Evolutionary conservation across 2,113 vertebrate genomes (phyloP).

Genomic region (Neopipo cinnamomea): DNA sequence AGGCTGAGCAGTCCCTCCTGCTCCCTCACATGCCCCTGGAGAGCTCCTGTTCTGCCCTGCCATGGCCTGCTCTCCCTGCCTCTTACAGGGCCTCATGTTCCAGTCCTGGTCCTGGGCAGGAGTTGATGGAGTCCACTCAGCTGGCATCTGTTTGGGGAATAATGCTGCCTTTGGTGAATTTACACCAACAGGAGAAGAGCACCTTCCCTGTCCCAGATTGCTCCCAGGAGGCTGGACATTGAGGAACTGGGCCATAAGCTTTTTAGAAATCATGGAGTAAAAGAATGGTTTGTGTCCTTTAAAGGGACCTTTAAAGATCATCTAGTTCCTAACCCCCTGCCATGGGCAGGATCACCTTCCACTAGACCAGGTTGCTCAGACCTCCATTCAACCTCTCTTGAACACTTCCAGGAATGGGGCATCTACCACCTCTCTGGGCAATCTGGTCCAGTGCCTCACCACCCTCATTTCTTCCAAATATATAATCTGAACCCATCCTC

Average conservation of each 20-base stretch:
- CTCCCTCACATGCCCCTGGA: accelerated
- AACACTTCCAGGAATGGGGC: neutral
- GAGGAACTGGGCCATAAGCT: neutral
- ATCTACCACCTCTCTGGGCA: neutral
- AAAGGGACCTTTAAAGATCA: neutral
- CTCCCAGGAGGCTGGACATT: no score
- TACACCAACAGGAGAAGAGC: neutral
- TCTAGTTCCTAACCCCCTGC: neutral
- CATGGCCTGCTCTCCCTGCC: neutral
- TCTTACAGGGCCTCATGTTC: accelerated
- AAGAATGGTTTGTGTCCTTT: neutral
- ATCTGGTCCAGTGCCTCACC: neutral
- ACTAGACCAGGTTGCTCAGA: neutral
- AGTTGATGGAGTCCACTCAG: neutral
- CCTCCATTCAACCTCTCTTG: neutral
- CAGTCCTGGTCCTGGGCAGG: accelerated
- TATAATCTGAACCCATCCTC: no score
- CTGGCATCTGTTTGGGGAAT: neutral
- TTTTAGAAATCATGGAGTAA: neutral
- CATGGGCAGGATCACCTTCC: neutral
- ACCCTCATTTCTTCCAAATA: neutral
- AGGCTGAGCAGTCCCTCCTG: neutral
- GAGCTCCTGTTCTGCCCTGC: neutral
- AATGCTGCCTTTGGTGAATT: neutral
- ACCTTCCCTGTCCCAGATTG: neutral